phyloP scores from a whole-genome alignment of 2,888 invertebrate species.

The Papilio gigon region DNA sequence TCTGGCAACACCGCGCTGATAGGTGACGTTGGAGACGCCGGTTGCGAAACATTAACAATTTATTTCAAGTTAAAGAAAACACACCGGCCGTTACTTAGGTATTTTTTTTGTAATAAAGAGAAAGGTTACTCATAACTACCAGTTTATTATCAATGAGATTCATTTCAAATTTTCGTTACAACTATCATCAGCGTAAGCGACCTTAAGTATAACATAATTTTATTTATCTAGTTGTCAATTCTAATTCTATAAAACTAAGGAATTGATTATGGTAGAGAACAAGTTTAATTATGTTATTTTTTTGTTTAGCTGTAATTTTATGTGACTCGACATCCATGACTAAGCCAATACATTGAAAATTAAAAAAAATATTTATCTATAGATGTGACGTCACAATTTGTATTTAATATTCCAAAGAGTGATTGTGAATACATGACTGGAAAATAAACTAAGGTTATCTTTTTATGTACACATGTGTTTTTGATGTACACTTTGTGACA shows the following conservation, averaged over 20 bases:
- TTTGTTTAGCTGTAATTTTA: neutral
- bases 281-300: neutral
- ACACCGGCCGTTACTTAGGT: neutral
- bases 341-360: neutral
- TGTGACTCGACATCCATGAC: neutral
- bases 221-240: too few relatives aligned
- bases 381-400: neutral
- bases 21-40: too few relatives aligned
- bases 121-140: neutral
- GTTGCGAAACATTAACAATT: too few relatives aligned
- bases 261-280: neutral
- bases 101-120: neutral
- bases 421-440: neutral
- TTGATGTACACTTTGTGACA: too few relatives aligned
- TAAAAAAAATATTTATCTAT: neutral
- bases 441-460: neutral
- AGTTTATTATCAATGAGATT: neutral
- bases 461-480: too few relatives aligned
- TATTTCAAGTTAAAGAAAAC: neutral
- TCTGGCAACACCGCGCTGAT: too few relatives aligned
- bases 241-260: neutral
- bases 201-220: neutral
- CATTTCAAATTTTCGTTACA: neutral
- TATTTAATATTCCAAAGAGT: slow-evolving; percentile 1
- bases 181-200: too few relatives aligned